Percentiles rank a stretch among this genome's conserved stretches.
phyloP scores from a whole-genome alignment of 2,797 vertebrate genomes.

The Acanthiza pusilla region DNA sequence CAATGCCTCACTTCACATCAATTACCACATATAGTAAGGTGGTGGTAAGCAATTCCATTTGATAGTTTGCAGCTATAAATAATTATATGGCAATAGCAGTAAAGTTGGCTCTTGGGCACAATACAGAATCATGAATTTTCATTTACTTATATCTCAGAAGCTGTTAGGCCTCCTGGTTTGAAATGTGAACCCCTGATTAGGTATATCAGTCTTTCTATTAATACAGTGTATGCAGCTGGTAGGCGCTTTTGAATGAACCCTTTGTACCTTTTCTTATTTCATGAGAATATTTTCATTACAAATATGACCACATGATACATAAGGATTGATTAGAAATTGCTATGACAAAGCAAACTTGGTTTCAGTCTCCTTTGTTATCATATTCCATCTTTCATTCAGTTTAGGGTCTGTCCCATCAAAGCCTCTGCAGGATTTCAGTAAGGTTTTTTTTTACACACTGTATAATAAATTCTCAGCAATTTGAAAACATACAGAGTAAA shows the following conservation, averaged over 20 bases:
- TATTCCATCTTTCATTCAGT: background rate
- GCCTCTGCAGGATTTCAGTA: background rate
- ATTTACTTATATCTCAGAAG: slow-evolving; percentile 68
- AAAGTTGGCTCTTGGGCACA: slow-evolving; percentile 73
- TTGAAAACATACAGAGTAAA: background rate
- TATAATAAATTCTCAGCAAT: background rate
- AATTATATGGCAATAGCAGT: slow-evolving; percentile 77
- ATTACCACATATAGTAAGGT: slow-evolving; percentile 89
- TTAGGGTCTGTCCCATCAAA: background rate
- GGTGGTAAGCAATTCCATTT: slow-evolving; percentile 81
- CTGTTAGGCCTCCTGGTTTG: slow-evolving; percentile 49
- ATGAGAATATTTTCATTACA: background rate
- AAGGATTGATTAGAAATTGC: background rate
- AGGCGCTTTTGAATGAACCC: background rate
- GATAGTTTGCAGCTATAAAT: slow-evolving; percentile 87
- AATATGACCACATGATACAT: background rate
- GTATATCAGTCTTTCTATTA: slow-evolving; percentile 21
- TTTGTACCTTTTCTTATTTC: background rate
- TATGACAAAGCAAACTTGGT: background rate
- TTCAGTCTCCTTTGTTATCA: background rate
- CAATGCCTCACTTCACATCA: slow-evolving; percentile 88
- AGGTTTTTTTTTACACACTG: background rate
- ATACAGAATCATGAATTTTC: slow-evolving; percentile 72
- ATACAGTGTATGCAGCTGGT: background rate
- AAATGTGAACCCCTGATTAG: slow-evolving; percentile 34